These are phyloP conservation scores for Recurvirostra avosetta DNA, from an alignment of 2,113 vertebrate genomes.

Conservation along the genomic window DNA sequence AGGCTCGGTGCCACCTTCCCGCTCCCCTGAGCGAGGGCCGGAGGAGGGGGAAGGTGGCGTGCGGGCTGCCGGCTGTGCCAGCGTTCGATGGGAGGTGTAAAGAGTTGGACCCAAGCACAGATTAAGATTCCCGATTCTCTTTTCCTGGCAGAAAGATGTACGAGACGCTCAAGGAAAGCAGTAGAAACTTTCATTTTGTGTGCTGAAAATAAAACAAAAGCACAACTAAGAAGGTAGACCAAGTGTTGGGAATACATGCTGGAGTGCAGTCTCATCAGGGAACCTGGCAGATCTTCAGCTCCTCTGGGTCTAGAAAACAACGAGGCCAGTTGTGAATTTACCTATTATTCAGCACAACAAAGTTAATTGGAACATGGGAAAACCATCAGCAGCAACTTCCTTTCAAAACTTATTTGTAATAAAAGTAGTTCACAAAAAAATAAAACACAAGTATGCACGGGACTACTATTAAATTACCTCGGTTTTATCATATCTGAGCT, in stretches of 20 bases:
- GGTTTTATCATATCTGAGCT: background rate
- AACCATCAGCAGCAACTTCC: background rate
- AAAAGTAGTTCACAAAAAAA: background rate
- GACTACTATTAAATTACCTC: background rate
- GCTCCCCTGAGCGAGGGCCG: background rate
- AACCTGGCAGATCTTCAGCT: background rate
- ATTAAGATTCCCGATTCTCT: background rate
- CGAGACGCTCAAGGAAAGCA: background rate
- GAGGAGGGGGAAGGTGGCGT: background rate
- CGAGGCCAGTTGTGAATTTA: background rate
- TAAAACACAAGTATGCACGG: background rate
- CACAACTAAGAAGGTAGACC: background rate
- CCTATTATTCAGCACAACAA: background rate
- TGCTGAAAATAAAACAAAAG: background rate
- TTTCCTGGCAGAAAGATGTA: background rate
- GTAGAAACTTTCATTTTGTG: background rate
- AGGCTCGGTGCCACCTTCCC: background rate
- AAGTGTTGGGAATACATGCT: background rate
- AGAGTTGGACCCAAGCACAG: background rate
- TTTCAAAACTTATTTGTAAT: background rate
- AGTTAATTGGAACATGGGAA: conserved; percentile 18
- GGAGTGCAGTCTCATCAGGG: background rate
- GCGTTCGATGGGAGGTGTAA: background rate
- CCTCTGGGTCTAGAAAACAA: background rate
- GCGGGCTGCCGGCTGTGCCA: background rate